Evolutionary conservation across 2,888 invertebrate genomes (phyloP).

Genomic region (Zygaena filipendulae): DNA sequence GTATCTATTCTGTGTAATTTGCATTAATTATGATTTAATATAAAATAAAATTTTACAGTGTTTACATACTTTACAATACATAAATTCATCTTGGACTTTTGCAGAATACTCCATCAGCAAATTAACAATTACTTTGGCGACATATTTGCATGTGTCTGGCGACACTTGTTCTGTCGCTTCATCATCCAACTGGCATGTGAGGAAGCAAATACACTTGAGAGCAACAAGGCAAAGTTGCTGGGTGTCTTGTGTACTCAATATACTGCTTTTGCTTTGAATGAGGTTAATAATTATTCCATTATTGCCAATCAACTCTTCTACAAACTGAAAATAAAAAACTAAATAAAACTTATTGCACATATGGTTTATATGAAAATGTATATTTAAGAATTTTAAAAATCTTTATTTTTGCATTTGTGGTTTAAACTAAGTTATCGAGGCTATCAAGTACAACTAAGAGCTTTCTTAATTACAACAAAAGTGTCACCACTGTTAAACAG

Average conservation of each 20-base stretch:
- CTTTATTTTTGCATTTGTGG: no score
- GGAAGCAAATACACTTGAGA: slow-evolving; percentile 39
- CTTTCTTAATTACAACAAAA: no score
- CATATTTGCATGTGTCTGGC: slow-evolving; percentile 34
- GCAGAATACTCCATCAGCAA: slow-evolving; percentile 40
- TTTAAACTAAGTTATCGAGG: no score
- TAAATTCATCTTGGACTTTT: slow-evolving; percentile 46
- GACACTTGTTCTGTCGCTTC: slow-evolving; percentile 17
- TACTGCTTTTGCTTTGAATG: slow-evolving; percentile 27
- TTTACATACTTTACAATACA: slow-evolving; percentile 56
- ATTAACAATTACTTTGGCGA: slow-evolving; percentile 41
- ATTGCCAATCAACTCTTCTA: slow-evolving; percentile 39
- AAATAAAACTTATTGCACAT: neutral
- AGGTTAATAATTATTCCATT: slow-evolving; percentile 40
- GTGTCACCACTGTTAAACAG: no score
- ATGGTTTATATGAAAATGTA: neutral
- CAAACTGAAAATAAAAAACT: slow-evolving; percentile 31
- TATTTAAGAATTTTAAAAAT: no score
- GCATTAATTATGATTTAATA: no score
- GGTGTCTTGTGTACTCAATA: slow-evolving; percentile 25
- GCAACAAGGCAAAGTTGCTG: slow-evolving; percentile 38
- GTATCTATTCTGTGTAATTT: no score
- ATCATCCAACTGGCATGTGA: slow-evolving; percentile 32
- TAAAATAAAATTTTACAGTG: slow-evolving; percentile 1
- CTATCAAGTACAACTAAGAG: no score